phyloP scores from a whole-genome alignment of 1,140 invertebrate species.

The Paracyclopina nana region DNA sequence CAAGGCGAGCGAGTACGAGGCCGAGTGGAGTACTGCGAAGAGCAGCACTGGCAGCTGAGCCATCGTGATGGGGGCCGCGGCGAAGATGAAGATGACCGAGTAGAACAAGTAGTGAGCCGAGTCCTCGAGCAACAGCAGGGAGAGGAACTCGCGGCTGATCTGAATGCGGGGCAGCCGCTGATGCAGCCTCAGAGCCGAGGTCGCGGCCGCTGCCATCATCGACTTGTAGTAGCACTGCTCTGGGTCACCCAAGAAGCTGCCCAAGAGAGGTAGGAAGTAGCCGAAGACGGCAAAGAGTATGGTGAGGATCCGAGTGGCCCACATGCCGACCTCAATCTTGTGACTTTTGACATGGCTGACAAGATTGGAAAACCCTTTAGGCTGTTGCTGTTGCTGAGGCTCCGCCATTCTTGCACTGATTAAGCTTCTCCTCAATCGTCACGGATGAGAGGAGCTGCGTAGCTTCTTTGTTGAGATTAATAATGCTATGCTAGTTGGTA shows the following conservation, averaged over 20 bases:
- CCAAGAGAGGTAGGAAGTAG: constrained; percentile 69
- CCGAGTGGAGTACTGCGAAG: constrained; percentile 72
- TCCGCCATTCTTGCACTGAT: no score
- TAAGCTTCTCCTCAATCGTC: no score
- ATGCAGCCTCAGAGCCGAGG: constrained; percentile 75
- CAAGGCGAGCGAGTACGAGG: constrained; percentile 64
- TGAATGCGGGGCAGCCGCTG: constrained; percentile 48
- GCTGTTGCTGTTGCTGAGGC: no score
- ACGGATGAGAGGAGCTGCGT: no score
- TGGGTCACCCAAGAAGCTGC: constrained; percentile 58
- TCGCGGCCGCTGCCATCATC: constrained; percentile 71
- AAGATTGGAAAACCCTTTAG: no score
- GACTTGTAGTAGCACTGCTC: constrained; percentile 73
- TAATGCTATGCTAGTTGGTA: no score
- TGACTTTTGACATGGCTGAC: constrained; percentile 49
- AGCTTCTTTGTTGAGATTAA: no score
- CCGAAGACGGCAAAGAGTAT: constrained; percentile 51
- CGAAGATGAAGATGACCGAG: constrained; percentile 73
- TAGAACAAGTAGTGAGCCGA: constrained; percentile 91
- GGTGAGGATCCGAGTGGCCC: constrained; percentile 56
- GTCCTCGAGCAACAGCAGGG: constrained; percentile 61
- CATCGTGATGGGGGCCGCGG: constrained; percentile 63
- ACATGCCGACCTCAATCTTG: constrained; percentile 62
- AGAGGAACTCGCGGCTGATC: constrained; percentile 56
- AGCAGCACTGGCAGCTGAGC: constrained; percentile 68